Conservation (phyloP, 2,888 invertebrate genomes). For the Lasioglossum vierecki region DNA sequence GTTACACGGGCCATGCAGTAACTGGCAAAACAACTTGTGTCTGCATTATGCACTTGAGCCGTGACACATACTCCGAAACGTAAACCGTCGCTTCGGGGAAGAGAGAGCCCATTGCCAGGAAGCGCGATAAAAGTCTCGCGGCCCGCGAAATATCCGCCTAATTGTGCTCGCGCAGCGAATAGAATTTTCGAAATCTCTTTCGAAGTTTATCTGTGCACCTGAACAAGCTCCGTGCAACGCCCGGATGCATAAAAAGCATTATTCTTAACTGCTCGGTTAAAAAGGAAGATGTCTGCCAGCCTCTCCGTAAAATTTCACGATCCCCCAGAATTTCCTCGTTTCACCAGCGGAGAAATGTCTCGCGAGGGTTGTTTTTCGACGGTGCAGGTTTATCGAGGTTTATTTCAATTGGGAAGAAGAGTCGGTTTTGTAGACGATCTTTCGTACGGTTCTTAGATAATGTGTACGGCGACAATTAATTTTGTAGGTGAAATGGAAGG, state of each 20-base stretch:
- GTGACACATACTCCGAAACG: slow-evolving; percentile 1
- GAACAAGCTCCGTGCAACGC: background rate
- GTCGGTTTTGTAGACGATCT: background rate
- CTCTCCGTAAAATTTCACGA: slow-evolving; percentile 12
- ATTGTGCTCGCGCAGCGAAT: slow-evolving; percentile 8
- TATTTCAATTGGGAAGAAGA: background rate
- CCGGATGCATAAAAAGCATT: background rate
- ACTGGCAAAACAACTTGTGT: slow-evolving; percentile 19
- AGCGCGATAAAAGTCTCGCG: slow-evolving; percentile 25
- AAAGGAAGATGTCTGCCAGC: background rate
- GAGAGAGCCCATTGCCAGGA: background rate
- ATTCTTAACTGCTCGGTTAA: background rate
- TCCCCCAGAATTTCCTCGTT: background rate
- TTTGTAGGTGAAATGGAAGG: too few species aligned
- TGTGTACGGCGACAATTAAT: too few species aligned
- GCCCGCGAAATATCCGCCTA: slow-evolving; percentile 25
- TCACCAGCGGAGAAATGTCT: background rate
- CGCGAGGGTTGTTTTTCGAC: background rate
- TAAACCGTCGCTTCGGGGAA: background rate
- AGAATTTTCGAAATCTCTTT: slow-evolving; percentile 21
- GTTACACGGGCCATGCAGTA: slow-evolving; percentile 28
- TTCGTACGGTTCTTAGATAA: background rate
- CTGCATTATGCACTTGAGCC: slow-evolving; percentile 29
- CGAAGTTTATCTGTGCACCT: slow-evolving; percentile 9
- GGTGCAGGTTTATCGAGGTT: background rate